Base-by-base conservation (phyloP, 1,140 invertebrate genomes). In the Magallana gigas region DNA sequence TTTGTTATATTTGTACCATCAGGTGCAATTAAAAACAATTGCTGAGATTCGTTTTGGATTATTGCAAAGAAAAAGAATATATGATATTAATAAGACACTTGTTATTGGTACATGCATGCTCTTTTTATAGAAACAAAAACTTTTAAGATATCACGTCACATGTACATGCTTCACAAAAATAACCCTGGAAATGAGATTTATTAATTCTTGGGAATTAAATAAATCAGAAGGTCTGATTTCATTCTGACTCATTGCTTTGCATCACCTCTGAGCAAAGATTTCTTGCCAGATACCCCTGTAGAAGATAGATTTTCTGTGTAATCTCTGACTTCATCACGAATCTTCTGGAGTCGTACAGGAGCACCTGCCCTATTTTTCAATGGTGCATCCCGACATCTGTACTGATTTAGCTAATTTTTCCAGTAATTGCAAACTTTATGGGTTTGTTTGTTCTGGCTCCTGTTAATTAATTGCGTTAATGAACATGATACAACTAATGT, bases 261-360 rank as follows among this genome's bases (percentile, higher is more conserved):
- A 76, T 76, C 68, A 76, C 68, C 68, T 76, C 23, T 76, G 6
- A 76, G 68, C 18, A 76, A 76, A 76, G 68, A 76, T 76, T 29
- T 76, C 68, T 76, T 36, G 23, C 68, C 23, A 76, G 68, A 76
- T 76, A 76, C 68, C 68, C 68, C 11, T 8, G 68, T 76, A 76
- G 68, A 11, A 36, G 68, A 76, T 18, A 76, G 68, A 76, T 36
- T 76, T 62, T 76, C 68, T 12, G 23, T 9, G 18, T 76, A 76
- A 76, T 76, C 68, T 76, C 68, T 76, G 68, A 76, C 68, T 76
- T 29, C 68, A 76, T 76, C 68, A 76, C 60, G 68, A 29, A 29
- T 36, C 68, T 76, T 29, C 36, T 36, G 68, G 64, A 23, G 18
- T 23, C 8, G 8, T 29, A 76, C 68, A 76, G 68, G 36, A 76